Base-by-base conservation (phyloP, 1,140 invertebrate species). In the Calephelis virginiensis region DNA sequence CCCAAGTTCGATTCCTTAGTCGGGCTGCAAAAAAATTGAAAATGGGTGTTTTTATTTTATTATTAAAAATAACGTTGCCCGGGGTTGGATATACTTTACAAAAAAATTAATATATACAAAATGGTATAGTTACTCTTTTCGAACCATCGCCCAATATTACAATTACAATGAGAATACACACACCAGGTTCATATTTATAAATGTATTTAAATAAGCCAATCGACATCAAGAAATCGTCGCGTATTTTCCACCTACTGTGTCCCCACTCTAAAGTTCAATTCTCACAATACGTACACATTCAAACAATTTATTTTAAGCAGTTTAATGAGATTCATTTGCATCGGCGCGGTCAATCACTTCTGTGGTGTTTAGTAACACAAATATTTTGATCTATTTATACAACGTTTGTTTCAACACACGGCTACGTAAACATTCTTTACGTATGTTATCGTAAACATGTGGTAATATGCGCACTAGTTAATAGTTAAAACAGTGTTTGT, bases 261-360 rank as follows among this genome's bases (percentile, higher is more conserved):
- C 56, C 53, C 7, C 12, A 56, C 53, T 4, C 56, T 38, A 59
- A 59, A 59, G 37, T 59, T 59, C 56, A 59, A 59, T n/a, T 13
- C 37, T 28, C 8, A 37, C 56, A 6, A 11, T 56, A 12, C 13
- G 7, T 38, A 8, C 38, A 38, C 28, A n/a, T 37, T 28, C 28
- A 40, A 38, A 59, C 11, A 8, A 17, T 60, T 65, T 69, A 74
- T 74, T 74, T 69, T 47, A 12, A 67, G 64, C 46, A 61, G 49
- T 59, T 61, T 74, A 74, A 78, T 75, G 68, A 75, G 75, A 74
- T 65, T 71, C 80, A 76, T 82, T 83, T 79, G 78, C 68, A 38
- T 73, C 66, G 48, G 61, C 61, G 65, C 66, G 80, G 75, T 49
- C 77, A 75, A 48, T 80, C 77, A 84, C 78, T 74, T 69, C 64